These are phyloP conservation scores for Eupeodes corollae DNA, from an alignment of 1,140 invertebrate genomes.

Conservation along the genomic window DNA sequence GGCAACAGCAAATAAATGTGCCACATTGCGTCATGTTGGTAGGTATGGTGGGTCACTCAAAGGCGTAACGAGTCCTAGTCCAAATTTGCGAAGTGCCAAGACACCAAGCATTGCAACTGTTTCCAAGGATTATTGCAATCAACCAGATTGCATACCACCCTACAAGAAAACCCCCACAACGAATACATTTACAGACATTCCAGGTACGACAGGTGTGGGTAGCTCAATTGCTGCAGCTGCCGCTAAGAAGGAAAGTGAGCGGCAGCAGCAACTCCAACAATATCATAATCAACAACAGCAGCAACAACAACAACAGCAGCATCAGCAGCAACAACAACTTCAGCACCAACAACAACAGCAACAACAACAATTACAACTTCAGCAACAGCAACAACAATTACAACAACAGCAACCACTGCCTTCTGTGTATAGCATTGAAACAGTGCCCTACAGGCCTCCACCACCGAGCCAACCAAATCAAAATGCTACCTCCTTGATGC, in stretches of 20 bases:
- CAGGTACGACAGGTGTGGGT: slow-evolving; percentile 33
- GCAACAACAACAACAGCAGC: slow-evolving; percentile 24
- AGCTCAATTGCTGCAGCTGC: slow-evolving; percentile 21
- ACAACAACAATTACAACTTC: slow-evolving; percentile 18
- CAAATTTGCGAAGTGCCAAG: slow-evolving; percentile 32
- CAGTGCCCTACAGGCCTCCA: slow-evolving; percentile 6
- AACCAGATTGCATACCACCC: slow-evolving; percentile 32
- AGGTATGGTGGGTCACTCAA: slow-evolving; percentile 40
- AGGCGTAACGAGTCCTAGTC: slow-evolving; percentile 22
- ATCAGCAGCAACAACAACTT: slow-evolving; percentile 23
- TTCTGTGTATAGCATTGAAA: slow-evolving; percentile 34
- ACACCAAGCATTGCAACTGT: slow-evolving; percentile 35
- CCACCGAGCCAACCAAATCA: slow-evolving; percentile 6
- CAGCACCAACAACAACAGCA: slow-evolving; percentile 13
- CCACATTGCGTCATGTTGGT: slow-evolving; percentile 33
- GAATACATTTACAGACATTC: slow-evolving; percentile 35
- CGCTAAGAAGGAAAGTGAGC: slow-evolving; percentile 12
- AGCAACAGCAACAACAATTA: slow-evolving; percentile 9
- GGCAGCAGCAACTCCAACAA: slow-evolving; percentile 16
- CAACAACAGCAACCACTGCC: slow-evolving; percentile 9
- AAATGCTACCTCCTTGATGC: slow-evolving; percentile 9
- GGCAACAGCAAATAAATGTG: slow-evolving; percentile 28
- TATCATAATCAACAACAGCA: slow-evolving; percentile 14
- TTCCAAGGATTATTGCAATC: slow-evolving; percentile 35
- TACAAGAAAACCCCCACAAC: slow-evolving; percentile 6